Base-by-base conservation (phyloP, 2,888 invertebrate genomes). In the Drosophila neoperkinsi region DNA sequence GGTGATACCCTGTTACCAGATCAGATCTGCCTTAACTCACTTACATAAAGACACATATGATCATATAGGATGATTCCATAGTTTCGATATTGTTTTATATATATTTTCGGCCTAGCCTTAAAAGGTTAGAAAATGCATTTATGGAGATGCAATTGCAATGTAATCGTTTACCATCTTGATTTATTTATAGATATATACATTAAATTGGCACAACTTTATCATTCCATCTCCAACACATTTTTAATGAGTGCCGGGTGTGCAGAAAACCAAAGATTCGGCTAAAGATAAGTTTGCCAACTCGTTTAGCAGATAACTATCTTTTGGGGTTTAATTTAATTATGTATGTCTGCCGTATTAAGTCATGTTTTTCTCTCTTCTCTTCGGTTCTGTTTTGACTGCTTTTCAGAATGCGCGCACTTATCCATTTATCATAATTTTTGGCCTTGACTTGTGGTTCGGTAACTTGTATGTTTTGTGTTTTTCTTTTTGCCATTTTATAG, bases 351-450 rank as follows among this genome's bases (percentile, higher is more conserved):
- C 46, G 25, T 36, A 52, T 71, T 65, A 66, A 62, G 59, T 50
- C 28, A 43, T 30, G 7, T 57, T 31, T 7, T 55, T 9, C 28
- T 30, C 28, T n/a, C 41, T 28, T 28, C n/a, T 34, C 16, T 25
- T 18, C 4, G 43, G 57, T 80, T 80, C 77, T 80, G 66, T 61
- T 80, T 80, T 76, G 69, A 60, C 49, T 43, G 63, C 50, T 41
- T 62, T 46, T 70, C 53, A 71, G 65, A 66, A 57, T 68, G 36
- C 30, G 28, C 56, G 9, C 46, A 46, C 28, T 56, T 38, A 30
- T n/a, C 76, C 81, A 76, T 77, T 80, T 80, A 76, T 71, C 77
- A 67, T 80, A 38, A 43, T 33, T 25, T 63, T 31, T 31, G 57
- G 53, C 77, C 77, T 80, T 77, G 77, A 80, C 70, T 75, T 66